phyloP scores from a whole-genome alignment of 1,140 invertebrate species.

The Euglossa dilemma region DNA sequence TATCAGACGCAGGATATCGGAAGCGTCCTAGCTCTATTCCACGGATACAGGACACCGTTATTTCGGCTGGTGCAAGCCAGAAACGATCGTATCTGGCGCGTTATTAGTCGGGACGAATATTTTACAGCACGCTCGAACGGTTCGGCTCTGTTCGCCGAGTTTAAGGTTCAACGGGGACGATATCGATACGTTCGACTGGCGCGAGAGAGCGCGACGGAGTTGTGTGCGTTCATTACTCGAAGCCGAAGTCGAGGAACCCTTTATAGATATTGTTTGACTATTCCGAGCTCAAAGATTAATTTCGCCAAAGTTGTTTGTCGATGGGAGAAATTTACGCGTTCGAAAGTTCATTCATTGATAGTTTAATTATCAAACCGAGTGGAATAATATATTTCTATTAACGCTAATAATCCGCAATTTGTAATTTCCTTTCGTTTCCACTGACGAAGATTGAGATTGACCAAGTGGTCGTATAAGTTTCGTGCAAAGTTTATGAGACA shows the following conservation, averaged over 20 bases:
- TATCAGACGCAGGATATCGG: neutral
- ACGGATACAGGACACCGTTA: neutral
- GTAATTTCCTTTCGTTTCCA: no score
- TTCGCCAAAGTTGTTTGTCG: no score
- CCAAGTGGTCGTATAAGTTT: neutral
- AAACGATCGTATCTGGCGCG: conserved; percentile 2
- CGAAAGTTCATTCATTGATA: no score
- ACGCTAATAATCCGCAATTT: no score
- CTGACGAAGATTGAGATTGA: no score
- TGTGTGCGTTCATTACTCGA: no score
- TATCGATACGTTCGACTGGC: neutral
- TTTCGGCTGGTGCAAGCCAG: neutral
- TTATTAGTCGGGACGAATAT: conserved; percentile 13
- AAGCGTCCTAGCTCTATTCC: neutral
- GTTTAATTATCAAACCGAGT: no score
- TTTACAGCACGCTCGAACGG: conserved; percentile 15
- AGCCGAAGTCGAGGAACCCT: neutral
- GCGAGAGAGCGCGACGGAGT: neutral
- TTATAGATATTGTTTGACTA: neutral
- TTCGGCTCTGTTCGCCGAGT: neutral
- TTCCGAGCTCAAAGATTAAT: neutral
- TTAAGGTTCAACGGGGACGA: conserved; percentile 2
- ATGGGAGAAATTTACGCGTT: no score
- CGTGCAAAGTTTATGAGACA: neutral
- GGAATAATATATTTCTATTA: no score